Evolutionary conservation across 1,140 invertebrate species (phyloP).

Genomic region (Idris sp.): DNA sequence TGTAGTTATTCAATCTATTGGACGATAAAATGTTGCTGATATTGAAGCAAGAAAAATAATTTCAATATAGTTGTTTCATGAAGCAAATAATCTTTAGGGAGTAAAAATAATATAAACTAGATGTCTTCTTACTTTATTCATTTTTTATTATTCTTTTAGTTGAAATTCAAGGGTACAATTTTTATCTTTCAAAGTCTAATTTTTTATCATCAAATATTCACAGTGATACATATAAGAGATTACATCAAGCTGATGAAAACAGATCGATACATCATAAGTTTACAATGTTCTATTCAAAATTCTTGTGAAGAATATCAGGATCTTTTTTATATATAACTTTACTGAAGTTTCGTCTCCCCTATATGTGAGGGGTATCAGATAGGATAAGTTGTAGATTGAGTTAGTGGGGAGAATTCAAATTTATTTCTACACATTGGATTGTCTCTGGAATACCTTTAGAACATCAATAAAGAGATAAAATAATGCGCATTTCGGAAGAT

Average conservation of each 20-base stretch:
- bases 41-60: too few relatives aligned
- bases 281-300: conserved; percentile 33
- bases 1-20: conserved; percentile 28
- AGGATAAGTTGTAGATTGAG: conserved; percentile 18
- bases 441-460: conserved; percentile 20
- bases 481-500: conserved; percentile 21
- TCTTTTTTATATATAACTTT: conserved; percentile 36
- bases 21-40: too few relatives aligned
- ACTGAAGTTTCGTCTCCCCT: conserved; percentile 6
- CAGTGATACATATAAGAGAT: conserved; percentile 15
- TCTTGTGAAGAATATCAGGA: conserved; percentile 40
- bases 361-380: conserved; percentile 27
- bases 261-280: conserved; percentile 45
- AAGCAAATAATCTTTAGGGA: too few relatives aligned
- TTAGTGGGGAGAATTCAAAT: conserved; percentile 38
- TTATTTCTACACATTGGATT: conserved; percentile 43
- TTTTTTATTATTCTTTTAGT: too few relatives aligned
- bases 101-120: too few relatives aligned
- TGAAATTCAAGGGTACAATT: too few relatives aligned
- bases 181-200: too few relatives aligned
- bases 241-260: conserved; percentile 31
- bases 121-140: too few relatives aligned
- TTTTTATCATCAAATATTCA: neutral
- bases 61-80: too few relatives aligned
- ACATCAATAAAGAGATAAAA: conserved; percentile 44